phyloP scores from a whole-genome alignment of 2,113 vertebrate species.

The Cyanoderma ruficeps region DNA sequence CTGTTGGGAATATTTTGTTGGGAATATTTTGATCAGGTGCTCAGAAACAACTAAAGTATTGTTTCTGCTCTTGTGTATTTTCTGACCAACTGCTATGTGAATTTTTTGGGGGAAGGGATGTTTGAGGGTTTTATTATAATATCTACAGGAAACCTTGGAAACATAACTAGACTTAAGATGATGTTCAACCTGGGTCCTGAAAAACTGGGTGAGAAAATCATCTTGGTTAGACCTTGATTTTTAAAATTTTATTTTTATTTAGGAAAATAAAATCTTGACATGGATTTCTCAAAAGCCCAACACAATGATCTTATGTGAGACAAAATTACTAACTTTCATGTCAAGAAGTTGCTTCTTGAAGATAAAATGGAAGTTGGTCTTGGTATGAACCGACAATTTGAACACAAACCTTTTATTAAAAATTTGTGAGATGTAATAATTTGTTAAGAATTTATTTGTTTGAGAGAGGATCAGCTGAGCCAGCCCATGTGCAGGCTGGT shows the following conservation, averaged over 20 bases:
- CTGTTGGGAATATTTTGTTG: neutral
- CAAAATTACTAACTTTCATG: neutral
- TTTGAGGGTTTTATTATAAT: neutral
- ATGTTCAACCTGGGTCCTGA: neutral
- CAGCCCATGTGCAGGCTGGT: neutral
- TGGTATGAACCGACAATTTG: neutral
- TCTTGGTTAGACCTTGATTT: neutral
- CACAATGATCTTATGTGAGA: neutral
- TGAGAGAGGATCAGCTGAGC: neutral
- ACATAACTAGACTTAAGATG: neutral
- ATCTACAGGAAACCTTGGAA: neutral
- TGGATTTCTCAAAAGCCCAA: neutral
- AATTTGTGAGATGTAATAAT: neutral
- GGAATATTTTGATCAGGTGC: neutral
- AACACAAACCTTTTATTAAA: neutral
- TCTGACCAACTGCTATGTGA: neutral
- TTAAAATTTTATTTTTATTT: neutral
- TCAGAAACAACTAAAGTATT: neutral
- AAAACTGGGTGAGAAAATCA: neutral
- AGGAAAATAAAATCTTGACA: neutral
- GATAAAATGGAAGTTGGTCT: neutral
- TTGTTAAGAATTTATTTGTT: neutral
- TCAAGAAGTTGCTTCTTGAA: neutral
- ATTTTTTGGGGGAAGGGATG: neutral
- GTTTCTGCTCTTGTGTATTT: neutral